Percentiles rank a stretch among this genome's conserved stretches.
phyloP scores from a whole-genome alignment of 2,113 vertebrate genomes.

The Melanotaenia duboulayi region DNA sequence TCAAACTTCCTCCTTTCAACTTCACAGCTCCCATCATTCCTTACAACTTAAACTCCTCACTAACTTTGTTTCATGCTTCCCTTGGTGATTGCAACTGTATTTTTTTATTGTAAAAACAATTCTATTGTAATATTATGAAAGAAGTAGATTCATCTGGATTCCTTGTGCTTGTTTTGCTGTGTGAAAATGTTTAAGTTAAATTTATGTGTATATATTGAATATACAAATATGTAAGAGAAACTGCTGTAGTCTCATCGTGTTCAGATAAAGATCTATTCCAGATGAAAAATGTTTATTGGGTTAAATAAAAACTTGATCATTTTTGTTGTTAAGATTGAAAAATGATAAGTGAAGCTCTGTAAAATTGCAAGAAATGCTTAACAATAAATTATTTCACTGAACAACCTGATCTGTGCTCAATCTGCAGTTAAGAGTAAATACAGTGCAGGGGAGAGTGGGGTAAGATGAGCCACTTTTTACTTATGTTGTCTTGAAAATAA shows the following conservation, averaged over 20 bases:
- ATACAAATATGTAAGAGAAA: conserved; percentile 61
- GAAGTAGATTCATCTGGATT: conserved; percentile 44
- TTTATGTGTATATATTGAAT: conserved; percentile 78
- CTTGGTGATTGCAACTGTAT: conserved; percentile 50
- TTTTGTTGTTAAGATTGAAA: conserved; percentile 17
- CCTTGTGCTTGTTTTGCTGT: conserved; percentile 58
- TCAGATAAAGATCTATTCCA: conserved; percentile 27
- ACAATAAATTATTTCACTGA: conserved; percentile 67
- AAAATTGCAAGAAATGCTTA: conserved; percentile 48
- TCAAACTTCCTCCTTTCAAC: conserved; percentile 42
- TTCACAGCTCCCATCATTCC: conserved; percentile 59
- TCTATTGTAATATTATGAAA: conserved; percentile 39
- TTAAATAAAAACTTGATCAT: conserved; percentile 25
- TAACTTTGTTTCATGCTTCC: conserved; percentile 33
- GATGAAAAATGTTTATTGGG: conserved; percentile 28
- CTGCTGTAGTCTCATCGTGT: conserved; percentile 61
- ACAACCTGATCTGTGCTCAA: background rate
- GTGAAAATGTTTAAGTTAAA: conserved; percentile 75
- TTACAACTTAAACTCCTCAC: conserved; percentile 29
- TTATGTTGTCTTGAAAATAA: too few relatives aligned
- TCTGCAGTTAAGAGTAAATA: background rate
- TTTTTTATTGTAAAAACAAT: conserved; percentile 50
- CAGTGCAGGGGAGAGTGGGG: too few relatives aligned
- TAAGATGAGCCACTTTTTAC: too few relatives aligned
- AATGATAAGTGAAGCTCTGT: conserved; percentile 47